Evolutionary conservation across 2,113 vertebrate genomes (phyloP), one percentile per base, ranked within the genome.

Genomic region (Sinocyclocheilus anshuiensis): DNA sequence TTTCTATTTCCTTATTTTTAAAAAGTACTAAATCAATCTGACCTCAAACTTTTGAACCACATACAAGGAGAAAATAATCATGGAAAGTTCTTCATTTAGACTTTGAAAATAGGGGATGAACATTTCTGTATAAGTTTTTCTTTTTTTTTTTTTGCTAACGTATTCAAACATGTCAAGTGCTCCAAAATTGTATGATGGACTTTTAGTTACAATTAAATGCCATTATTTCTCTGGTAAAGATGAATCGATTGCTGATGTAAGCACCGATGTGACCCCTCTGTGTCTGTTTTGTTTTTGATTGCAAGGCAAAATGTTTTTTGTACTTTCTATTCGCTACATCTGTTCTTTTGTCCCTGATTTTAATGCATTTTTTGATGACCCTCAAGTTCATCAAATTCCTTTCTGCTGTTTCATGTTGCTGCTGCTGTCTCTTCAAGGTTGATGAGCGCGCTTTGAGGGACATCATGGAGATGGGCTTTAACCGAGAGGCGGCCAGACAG

Each of bases 401-500:
- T 75, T 11, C 81, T 36, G 33, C 76, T 50, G n/a, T 13, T 36
- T 81, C n/a, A 10, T 84, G 63, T 83, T 12, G 79, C 26, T 79
- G 11, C 67, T 36, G 16, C 57, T 24, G 77, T 63, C 50, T 16
- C 67, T 79, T 83, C 26, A 87, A 99, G 98, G 98, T 99, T 89
- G 98, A 99, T 91, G 98, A 99, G 91, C 97, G 97, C 77, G 96
- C 97, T 83, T 93, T 99, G 78, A 97, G 96, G 89, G 96, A 98
- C 90, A 97, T 99, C 94, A 98, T 97, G 92, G 98, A 99, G 93
- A 99, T 99, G 97, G 98, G 98, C 74, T 99, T 99, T 89, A 96
- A 97, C 93, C 97, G 96, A 90, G 98, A 98, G 90, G 96, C 95
- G 10, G 97, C 97, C 20, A 96, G 98, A 55, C 97, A 97, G 90